Conservation (phyloP, 1,140 invertebrate species). For the Ladona fulva region DNA sequence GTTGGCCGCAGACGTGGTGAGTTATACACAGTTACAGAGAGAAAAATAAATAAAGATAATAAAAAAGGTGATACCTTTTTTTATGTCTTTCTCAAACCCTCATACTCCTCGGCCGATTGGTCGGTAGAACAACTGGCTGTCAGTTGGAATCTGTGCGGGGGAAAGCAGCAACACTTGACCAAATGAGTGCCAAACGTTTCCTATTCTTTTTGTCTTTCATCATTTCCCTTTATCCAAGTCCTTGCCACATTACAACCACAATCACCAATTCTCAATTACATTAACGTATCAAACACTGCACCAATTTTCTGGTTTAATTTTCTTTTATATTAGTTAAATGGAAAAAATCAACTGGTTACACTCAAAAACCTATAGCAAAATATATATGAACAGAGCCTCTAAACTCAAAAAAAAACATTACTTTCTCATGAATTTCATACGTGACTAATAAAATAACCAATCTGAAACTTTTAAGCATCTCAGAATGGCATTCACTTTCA, state of each 20-base stretch:
- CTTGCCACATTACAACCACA: background rate
- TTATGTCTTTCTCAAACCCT: constrained; percentile 6
- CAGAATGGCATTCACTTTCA: background rate
- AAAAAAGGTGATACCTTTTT: constrained; percentile 9
- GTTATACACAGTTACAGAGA: constrained; percentile 5
- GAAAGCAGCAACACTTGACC: constrained; percentile 3
- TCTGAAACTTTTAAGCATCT: background rate
- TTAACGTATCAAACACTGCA: background rate
- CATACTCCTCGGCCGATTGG: background rate
- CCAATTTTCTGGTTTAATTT: background rate
- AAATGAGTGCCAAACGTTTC: background rate
- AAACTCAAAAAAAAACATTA: background rate
- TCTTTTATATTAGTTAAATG: background rate
- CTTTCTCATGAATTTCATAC: background rate
- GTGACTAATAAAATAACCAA: background rate
- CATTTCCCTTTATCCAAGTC: background rate
- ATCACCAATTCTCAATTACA: background rate
- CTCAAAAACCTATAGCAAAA: background rate
- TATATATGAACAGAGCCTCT: background rate
- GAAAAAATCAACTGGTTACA: background rate
- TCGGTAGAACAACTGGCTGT: constrained; percentile 7
- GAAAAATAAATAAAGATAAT: constrained; percentile 11
- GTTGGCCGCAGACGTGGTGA: constrained; percentile 5
- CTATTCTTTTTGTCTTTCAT: constrained; percentile 1
- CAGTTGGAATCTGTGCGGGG: constrained; percentile 6